phyloP scores from a whole-genome alignment of 2,797 vertebrate genomes.

The Danio tinwini region DNA sequence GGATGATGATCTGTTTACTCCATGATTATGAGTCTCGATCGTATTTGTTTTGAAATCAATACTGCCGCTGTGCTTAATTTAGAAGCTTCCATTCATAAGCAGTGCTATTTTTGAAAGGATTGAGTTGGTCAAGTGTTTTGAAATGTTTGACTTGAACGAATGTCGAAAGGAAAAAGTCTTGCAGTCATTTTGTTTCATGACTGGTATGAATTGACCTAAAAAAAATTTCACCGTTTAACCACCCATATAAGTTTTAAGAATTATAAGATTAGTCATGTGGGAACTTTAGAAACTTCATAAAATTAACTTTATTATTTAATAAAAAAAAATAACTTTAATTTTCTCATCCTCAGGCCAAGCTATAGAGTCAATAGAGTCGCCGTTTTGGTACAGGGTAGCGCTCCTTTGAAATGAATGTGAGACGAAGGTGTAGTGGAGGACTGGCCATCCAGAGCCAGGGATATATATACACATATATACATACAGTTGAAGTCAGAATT shows the following conservation, averaged over 20 bases:
- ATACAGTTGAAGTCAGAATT: too few species aligned
- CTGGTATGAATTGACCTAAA: neutral
- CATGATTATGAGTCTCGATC: neutral
- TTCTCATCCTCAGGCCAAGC: too few species aligned
- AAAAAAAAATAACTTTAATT: too few species aligned
- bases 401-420: too few species aligned
- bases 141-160: neutral
- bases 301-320: too few species aligned
- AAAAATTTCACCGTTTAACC: neutral
- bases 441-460: too few species aligned
- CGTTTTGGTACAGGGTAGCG: too few species aligned
- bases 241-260: neutral
- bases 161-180: neutral
- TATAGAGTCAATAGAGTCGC: too few species aligned
- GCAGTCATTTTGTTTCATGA: neutral
- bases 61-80: neutral
- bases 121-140: neutral
- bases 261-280: too few species aligned
- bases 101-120: constrained; percentile 10
- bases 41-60: neutral
- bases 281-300: too few species aligned
- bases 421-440: too few species aligned
- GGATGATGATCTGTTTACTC: constrained; percentile 2
- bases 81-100: neutral
- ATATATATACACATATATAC: too few species aligned